Base-by-base conservation (phyloP, 2,888 invertebrate genomes). In the Leptinotarsa rubiginosa region DNA sequence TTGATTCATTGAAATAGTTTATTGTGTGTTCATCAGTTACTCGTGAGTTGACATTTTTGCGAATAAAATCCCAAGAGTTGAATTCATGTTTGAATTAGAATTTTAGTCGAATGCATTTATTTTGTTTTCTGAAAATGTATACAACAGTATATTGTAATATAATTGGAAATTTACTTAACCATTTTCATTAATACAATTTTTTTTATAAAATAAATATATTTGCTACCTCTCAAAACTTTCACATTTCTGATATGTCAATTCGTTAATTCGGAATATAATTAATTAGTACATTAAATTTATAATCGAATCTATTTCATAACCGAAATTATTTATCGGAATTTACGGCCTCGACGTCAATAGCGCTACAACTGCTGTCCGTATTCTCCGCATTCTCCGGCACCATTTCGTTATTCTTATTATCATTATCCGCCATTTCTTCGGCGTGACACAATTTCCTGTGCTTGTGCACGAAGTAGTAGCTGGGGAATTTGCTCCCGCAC, bases 381-480 rank as follows among this genome's bases (percentile, higher is more conserved):
- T 77, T 75, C 22, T 76, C 78, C 31, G 56, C 80, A 62, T 78
- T 79, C 75, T 85, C 85, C 71, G 83, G 81, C 22, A 84, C 83
- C 71, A 85, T 85, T 73, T 86, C 86, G 77, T 86, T 87, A 77
- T 86, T 87, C 78, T 86, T 86, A 76, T 86, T 84, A 68, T 84
- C 87, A 75, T 87, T 87, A 73, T 88, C 86, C 70, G 86, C 87
- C 81, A 87, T 87, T 79, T 92, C 92, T 69, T 92, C 92, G 0
- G 93, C 92, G 85, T 97, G 96, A 84, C 96, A 96, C 83, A 94
- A 88, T 88, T 96, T 96, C 70, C 96, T 90, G 86, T 97, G 97
- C 85, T 97, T 97, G 86, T 97, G 96, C 31, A 96, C 96, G 89
- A 97, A 97, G 88, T 97, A 97, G 86, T 97, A 97, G 80, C 96